Percentiles rank a stretch among this genome's conserved stretches.
phyloP scores from a whole-genome alignment of 2,797 vertebrate genomes.

The Sebastes hubbsi region DNA sequence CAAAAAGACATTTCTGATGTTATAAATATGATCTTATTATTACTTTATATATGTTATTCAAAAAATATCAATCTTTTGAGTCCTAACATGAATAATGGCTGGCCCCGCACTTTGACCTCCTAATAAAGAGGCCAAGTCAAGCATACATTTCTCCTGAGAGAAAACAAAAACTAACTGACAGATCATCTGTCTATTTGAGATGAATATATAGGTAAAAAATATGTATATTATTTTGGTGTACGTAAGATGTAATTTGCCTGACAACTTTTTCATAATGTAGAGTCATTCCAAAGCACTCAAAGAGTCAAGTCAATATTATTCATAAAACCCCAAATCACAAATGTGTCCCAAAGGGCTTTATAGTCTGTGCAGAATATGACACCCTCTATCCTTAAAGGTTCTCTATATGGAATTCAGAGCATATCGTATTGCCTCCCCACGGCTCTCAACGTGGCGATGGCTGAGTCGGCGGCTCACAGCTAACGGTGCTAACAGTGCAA shows the following conservation, averaged over 20 bases:
- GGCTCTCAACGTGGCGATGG: too few relatives aligned
- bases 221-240: background rate
- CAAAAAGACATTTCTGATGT: background rate
- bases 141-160: background rate
- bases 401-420: too few relatives aligned
- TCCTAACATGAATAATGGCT: background rate
- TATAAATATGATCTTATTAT: background rate
- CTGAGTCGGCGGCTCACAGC: too few relatives aligned
- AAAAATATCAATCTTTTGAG: background rate
- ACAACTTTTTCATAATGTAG: background rate
- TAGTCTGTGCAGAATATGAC: too few relatives aligned
- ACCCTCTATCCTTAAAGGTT: too few relatives aligned
- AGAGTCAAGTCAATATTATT: background rate
- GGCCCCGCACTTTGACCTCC: background rate
- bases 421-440: too few relatives aligned
- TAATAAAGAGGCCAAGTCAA: background rate
- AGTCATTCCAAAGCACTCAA: background rate
- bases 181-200: background rate
- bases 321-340: background rate
- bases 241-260: background rate
- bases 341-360: background rate
- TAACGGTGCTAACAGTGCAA: too few relatives aligned
- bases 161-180: background rate
- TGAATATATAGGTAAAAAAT: background rate
- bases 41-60: background rate